Evolutionary conservation across 1,140 invertebrate genomes (phyloP).

Genomic region (Papilio polytes): DNA sequence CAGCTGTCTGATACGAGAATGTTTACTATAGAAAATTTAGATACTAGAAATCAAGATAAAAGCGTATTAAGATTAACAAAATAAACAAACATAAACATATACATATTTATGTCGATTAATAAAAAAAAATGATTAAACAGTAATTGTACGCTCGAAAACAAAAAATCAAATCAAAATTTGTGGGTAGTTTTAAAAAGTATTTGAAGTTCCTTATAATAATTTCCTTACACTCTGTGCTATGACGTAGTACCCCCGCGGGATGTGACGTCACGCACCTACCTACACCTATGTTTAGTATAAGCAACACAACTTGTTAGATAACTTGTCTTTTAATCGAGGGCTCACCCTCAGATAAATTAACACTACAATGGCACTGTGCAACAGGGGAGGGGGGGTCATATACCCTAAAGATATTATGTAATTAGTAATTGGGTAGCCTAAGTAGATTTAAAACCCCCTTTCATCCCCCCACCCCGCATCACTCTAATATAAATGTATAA

Average conservation of each 20-base stretch:
- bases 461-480: no score
- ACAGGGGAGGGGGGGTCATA: no score
- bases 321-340: not conserved
- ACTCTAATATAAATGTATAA: no score
- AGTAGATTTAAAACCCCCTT: no score
- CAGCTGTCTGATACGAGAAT: not conserved
- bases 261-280: not conserved
- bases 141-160: not conserved
- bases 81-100: not conserved
- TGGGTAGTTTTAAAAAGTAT: no score
- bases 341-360: no score
- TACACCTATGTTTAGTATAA: conserved; percentile 30
- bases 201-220: no score
- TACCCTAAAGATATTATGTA: no score
- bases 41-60: not conserved
- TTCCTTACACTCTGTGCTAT: no score
- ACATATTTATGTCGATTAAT: not conserved
- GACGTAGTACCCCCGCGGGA: no score
- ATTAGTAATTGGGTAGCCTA: no score
- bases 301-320: not conserved
- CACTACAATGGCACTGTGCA: no score
- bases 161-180: not conserved
- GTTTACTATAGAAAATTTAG: not conserved
- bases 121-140: not conserved
- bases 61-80: not conserved